Percentiles rank a stretch among this genome's conserved stretches.
Evolutionary conservation across 37 sponge, comb jelly and placozoan genomes (phyloP).

Genomic region (Axinella damicornis): DNA sequence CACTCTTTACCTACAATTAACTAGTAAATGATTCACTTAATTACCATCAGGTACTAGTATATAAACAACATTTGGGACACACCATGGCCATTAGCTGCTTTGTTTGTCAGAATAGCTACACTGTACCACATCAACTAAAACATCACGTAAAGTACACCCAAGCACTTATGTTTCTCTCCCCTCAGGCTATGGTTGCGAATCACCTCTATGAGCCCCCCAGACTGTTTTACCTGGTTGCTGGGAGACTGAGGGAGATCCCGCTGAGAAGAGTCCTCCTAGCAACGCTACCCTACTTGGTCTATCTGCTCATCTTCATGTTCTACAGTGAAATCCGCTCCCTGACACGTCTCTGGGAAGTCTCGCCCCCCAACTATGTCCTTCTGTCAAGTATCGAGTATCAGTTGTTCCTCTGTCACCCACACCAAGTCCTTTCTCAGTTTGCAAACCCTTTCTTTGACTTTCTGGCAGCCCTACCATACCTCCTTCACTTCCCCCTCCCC

Average conservation of each 20-base stretch:
- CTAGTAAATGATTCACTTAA: no score
- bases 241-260: conserved; percentile 19
- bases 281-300: conserved; percentile 52
- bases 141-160: no score
- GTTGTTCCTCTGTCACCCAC: conserved; percentile 80
- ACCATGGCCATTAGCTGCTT: no score
- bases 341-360: conserved; percentile 32
- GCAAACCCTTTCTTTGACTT: conserved; percentile 81
- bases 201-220: background rate
- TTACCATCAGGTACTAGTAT: no score
- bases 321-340: conserved; percentile 50
- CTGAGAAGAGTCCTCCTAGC: conserved; percentile 41
- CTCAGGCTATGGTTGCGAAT: conserved; percentile 32
- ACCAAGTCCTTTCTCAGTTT: conserved; percentile 71
- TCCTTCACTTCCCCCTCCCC: conserved; percentile 87
- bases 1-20: no score
- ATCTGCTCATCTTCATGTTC: conserved; percentile 66
- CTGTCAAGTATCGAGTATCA: conserved; percentile 67
- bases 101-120: no score
- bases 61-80: no score
- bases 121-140: no score
- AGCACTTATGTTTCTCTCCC: background rate
- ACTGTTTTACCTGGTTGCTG: background rate
- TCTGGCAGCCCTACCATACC: conserved; percentile 86
- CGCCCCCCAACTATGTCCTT: conserved; percentile 49